Evolutionary conservation across 2,888 invertebrate genomes (phyloP).

Genomic region (Sipha maydis): DNA sequence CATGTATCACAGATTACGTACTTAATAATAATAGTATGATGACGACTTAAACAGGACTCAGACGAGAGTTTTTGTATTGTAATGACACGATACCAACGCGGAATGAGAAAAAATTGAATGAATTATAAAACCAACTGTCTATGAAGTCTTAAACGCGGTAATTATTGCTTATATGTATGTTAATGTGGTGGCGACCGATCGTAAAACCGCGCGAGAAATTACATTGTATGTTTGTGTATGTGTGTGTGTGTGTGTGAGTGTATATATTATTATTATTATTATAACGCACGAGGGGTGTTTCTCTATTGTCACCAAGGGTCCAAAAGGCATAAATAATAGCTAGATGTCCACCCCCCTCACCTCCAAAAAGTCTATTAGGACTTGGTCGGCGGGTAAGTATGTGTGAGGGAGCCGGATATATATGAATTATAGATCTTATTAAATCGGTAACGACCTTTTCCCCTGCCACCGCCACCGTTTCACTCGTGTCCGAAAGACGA

Average conservation of each 20-base stretch:
- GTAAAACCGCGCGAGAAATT: constrained; percentile 55
- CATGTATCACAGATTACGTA: too few relatives aligned
- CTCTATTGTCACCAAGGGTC: constrained; percentile 59
- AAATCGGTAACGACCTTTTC: constrained; percentile 61
- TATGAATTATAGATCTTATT: constrained; percentile 62
- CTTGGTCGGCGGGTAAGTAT: background rate
- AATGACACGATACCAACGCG: background rate
- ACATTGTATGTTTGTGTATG: constrained; percentile 15
- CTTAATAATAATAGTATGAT: background rate
- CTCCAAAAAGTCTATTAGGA: constrained; percentile 57
- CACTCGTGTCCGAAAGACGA: constrained; percentile 18
- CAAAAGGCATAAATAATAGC: constrained; percentile 59
- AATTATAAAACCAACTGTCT: background rate
- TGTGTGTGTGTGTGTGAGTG: background rate
- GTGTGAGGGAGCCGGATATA: constrained; percentile 8
- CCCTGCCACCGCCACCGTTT: background rate
- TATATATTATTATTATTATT: constrained; percentile 45
- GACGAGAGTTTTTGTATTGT: background rate
- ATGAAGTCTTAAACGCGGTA: constrained; percentile 29
- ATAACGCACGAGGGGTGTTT: constrained; percentile 25
- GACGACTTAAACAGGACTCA: background rate
- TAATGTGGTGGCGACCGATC: constrained; percentile 43
- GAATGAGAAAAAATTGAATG: background rate
- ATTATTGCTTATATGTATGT: constrained; percentile 57
- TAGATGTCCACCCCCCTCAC: background rate